phyloP scores from a whole-genome alignment of 2,113 vertebrate species.

The Eubucco bourcierii region DNA sequence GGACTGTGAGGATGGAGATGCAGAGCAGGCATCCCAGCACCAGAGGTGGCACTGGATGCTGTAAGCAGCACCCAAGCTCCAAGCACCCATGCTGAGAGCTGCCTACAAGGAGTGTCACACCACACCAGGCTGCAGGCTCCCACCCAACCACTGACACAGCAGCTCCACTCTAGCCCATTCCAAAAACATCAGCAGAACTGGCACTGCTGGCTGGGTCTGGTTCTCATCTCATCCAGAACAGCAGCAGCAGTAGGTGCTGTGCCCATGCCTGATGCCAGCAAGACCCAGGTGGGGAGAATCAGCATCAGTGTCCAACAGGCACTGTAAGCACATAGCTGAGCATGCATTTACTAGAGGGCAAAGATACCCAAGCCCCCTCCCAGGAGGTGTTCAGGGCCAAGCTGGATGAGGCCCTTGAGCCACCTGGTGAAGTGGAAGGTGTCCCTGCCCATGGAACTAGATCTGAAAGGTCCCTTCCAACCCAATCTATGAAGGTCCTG shows the following conservation, averaged over 20 bases:
- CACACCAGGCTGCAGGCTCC: neutral
- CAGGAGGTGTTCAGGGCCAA: neutral
- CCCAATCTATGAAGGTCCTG: neutral
- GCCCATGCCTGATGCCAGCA: neutral
- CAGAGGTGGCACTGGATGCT: neutral
- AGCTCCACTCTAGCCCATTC: neutral
- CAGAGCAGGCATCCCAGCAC: neutral
- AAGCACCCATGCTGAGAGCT: accelerated
- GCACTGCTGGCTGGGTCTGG: neutral
- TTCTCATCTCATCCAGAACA: neutral
- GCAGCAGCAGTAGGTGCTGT: neutral
- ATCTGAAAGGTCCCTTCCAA: no score
- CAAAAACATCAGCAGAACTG: neutral
- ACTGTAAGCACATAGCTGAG: neutral
- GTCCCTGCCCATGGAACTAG: no score
- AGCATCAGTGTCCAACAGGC: neutral
- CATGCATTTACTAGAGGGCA: neutral
- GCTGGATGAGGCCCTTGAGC: no score
- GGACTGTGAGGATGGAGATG: neutral
- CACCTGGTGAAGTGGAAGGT: no score
- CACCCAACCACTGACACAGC: neutral
- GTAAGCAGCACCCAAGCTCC: neutral
- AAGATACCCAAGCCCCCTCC: neutral
- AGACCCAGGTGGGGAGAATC: neutral
- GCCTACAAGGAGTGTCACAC: neutral